Evolutionary conservation across 2,888 invertebrate species (phyloP), one percentile per base, ranked within the genome.

Genomic region (Eilema depressum): DNA sequence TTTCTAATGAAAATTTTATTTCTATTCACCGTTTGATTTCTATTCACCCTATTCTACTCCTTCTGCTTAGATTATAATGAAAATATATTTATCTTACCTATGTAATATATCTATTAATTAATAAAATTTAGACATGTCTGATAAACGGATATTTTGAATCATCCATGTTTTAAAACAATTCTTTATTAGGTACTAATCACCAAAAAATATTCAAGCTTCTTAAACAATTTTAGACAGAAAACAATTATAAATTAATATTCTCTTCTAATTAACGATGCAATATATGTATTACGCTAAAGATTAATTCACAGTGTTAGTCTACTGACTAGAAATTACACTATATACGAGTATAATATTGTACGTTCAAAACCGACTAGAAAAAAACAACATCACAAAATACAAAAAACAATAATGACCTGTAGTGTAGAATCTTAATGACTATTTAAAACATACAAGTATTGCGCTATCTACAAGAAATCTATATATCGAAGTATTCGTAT

Each of bases 321-420:
- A 62, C 37, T 17, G 25, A 41, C 41, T 63, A 63, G 63, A 41
- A 53, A 17, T 63, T 63, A 25, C 20, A 25, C 37, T n/a, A 14
- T 17, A 17, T n/a, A n/a, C n/a, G n/a, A n/a, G n/a, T n/a, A 12
- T 26, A 20, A 26, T 41, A 41, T 41, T 63, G 41, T 41, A 10
- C 63, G 5, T 41, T 41, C 3, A 10, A 63, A 53, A 53, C 14
- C 17, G 26, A 63, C 63, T 63, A 63, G 41, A 63, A 63, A 30
- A n/a, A 41, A 41, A 37, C 26, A 41, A 47, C 25, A 41, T 33
- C 14, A n/a, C 11, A 62, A 33, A n/a, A 33, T 33, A 61, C 12
- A 37, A 17, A n/a, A 30, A n/a, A 56, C 1, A 61, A 61, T 10
- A 3, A 17, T 0, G 1, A 7, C 7, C 10, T 25, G 25, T 17